These are phyloP conservation scores for Clavelina lepadiformis DNA, from an alignment of 23 tunicate species.

Conservation along the genomic window DNA sequence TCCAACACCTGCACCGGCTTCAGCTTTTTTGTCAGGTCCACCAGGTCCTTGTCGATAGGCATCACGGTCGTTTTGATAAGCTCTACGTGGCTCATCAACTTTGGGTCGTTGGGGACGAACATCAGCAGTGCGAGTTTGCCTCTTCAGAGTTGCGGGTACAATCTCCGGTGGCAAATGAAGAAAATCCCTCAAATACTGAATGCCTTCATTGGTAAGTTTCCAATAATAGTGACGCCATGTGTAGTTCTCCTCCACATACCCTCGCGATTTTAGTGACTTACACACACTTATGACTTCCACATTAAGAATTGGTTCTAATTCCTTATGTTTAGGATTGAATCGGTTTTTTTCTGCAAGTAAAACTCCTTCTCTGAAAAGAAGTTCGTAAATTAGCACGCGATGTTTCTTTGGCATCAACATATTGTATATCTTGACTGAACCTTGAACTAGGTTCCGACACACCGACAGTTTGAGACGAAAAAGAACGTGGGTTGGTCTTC, in stretches of 20 bases:
- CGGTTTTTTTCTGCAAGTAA: constrained; percentile 81
- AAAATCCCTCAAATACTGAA: constrained; percentile 82
- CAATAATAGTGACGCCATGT: constrained; percentile 91
- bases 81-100: constrained; percentile 78
- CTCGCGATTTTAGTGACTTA: constrained; percentile 77
- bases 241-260: constrained; percentile 76
- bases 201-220: constrained; percentile 95
- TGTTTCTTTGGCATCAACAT: constrained; percentile 98
- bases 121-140: constrained; percentile 63
- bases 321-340: constrained; percentile 48
- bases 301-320: constrained; percentile 59
- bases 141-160: constrained; percentile 94
- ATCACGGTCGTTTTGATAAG: constrained; percentile 84
- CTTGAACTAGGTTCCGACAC: no score
- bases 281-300: constrained; percentile 88
- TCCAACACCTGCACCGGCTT: constrained; percentile 90
- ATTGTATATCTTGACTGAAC: constrained; percentile 5
- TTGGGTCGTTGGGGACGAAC: constrained; percentile 56
- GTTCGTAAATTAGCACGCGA: constrained; percentile 69
- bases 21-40: constrained; percentile 95
- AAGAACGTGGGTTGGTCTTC: no score
- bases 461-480: not conserved
- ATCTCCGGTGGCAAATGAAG: constrained; percentile 97
- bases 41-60: constrained; percentile 78
- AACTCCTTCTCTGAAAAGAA: constrained; percentile 95